A percentile compares a stretch with the other conserved stretches of the same genome.
These are phyloP conservation scores for Champsocephalus esox DNA, from an alignment of 2,797 vertebrate species.

Conservation along the genomic window DNA sequence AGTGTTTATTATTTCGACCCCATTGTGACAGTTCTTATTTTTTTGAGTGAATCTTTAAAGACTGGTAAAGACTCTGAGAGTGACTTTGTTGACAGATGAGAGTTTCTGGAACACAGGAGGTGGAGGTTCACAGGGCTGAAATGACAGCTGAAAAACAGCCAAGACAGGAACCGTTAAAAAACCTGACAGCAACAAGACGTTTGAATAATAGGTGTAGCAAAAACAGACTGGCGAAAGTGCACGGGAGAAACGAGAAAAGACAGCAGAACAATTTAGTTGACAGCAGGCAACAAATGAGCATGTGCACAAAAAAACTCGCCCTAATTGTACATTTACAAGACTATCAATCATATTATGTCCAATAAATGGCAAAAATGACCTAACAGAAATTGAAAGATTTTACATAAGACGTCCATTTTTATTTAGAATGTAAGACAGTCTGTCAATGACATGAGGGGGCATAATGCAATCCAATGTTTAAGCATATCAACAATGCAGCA, in stretches of 20 bases:
- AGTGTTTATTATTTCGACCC: conserved; percentile 24
- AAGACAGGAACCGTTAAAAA: conserved; percentile 47
- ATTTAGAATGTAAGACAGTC: background rate
- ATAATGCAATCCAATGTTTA: background rate
- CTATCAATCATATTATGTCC: background rate
- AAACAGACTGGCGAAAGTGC: conserved; percentile 43
- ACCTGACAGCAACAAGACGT: conserved; percentile 56
- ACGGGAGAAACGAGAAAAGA: conserved; percentile 19
- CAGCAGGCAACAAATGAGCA: conserved; percentile 25
- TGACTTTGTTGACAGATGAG: conserved; percentile 34
- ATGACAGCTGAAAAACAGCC: conserved; percentile 63
- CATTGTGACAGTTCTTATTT: background rate
- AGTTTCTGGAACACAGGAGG: conserved; percentile 38
- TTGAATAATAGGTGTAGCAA: conserved; percentile 59
- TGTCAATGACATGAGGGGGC: background rate
- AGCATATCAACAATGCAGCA: conserved; percentile 3
- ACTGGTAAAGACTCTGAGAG: background rate
- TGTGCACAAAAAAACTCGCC: background rate
- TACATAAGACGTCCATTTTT: background rate
- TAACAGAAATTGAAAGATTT: conserved; percentile 6
- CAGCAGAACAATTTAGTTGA: conserved; percentile 52
- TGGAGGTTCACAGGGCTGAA: conserved; percentile 32
- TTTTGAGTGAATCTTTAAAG: conserved; percentile 5
- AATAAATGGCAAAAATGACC: background rate
- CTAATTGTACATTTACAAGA: conserved; percentile 12